Percentiles rank a stretch among this genome's conserved stretches.
Conservation (phyloP, 2,113 vertebrate species). For the Epinephelus cyanopodus region DNA sequence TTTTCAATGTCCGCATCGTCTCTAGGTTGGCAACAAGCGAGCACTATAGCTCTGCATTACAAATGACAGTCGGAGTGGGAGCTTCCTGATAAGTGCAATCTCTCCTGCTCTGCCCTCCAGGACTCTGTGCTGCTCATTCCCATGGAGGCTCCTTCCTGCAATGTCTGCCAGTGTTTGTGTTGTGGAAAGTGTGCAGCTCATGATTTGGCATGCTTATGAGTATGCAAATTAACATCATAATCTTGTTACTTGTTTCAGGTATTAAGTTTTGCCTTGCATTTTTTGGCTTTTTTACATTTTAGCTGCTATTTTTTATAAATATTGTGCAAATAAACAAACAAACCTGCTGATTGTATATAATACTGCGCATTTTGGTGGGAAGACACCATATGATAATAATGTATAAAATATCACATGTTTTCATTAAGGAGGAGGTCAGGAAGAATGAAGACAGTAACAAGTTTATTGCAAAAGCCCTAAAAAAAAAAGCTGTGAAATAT, state of each 20-base stretch:
- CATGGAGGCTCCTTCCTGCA: constrained; percentile 10
- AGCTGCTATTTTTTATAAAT: too few species aligned
- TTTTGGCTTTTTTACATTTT: not conserved
- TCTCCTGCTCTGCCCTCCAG: constrained; percentile 43
- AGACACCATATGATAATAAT: not conserved
- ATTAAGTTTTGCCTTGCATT: not conserved
- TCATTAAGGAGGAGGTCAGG: not conserved
- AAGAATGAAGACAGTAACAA: not conserved
- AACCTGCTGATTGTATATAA: not conserved
- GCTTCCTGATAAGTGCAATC: constrained; percentile 65
- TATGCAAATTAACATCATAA: not conserved
- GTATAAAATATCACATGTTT: not conserved
- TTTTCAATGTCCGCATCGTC: constrained; percentile 63
- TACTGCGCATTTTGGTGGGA: not conserved
- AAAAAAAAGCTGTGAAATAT: not conserved
- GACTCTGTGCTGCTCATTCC: constrained; percentile 33
- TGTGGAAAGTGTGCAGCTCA: not conserved
- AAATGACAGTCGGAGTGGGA: constrained; percentile 64
- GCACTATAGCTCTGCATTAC: constrained; percentile 49
- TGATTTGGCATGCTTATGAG: not conserved
- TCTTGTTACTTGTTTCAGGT: not conserved
- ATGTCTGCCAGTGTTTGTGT: not conserved
- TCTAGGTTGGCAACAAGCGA: constrained; percentile 47
- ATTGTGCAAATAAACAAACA: not conserved
- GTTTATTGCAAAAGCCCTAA: not conserved